Evolutionary conservation across 35 echinoderm and acorn worm species (phyloP).

Genomic region (Holothuria glaberrima): DNA sequence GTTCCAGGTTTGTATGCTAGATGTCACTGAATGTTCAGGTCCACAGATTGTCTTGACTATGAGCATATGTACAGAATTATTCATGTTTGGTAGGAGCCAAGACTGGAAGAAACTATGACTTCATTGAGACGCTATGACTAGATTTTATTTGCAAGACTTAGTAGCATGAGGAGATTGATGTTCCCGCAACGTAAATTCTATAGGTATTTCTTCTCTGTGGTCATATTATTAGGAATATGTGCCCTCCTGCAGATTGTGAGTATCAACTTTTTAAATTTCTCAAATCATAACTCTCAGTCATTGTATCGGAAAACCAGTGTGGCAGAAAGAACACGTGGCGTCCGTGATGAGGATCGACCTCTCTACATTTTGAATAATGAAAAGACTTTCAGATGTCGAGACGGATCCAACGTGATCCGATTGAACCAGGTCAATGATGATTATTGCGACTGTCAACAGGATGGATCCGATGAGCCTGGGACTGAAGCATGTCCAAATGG

Average conservation of each 20-base stretch:
- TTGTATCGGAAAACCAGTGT: slow-evolving; percentile 13
- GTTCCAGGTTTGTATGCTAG: no score
- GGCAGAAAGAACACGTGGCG: slow-evolving; percentile 35
- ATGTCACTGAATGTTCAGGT: no score
- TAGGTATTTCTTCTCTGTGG: slow-evolving; percentile 33
- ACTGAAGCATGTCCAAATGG: slow-evolving; percentile 89
- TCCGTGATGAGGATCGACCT: slow-evolving; percentile 45
- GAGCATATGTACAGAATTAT: no score
- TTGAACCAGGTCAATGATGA: slow-evolving; percentile 86
- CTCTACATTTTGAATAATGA: slow-evolving; percentile 62
- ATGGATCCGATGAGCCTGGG: slow-evolving; percentile 93
- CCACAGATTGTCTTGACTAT: no score
- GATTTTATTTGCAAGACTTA: background rate
- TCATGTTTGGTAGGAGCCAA: no score
- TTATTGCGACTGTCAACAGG: slow-evolving; percentile 83
- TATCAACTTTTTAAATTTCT: background rate
- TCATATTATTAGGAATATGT: slow-evolving; percentile 40
- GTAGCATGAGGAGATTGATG: slow-evolving; percentile 60
- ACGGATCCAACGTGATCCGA: slow-evolving; percentile 53
- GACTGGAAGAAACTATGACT: no score
- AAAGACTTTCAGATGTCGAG: slow-evolving; percentile 63
- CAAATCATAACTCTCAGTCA: background rate
- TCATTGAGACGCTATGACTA: no score
- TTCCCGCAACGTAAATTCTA: slow-evolving; percentile 46
- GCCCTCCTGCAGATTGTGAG: slow-evolving; percentile 37